phyloP scores from a whole-genome alignment of 1,140 invertebrate genomes.

The Zaprionus gabonicus region DNA sequence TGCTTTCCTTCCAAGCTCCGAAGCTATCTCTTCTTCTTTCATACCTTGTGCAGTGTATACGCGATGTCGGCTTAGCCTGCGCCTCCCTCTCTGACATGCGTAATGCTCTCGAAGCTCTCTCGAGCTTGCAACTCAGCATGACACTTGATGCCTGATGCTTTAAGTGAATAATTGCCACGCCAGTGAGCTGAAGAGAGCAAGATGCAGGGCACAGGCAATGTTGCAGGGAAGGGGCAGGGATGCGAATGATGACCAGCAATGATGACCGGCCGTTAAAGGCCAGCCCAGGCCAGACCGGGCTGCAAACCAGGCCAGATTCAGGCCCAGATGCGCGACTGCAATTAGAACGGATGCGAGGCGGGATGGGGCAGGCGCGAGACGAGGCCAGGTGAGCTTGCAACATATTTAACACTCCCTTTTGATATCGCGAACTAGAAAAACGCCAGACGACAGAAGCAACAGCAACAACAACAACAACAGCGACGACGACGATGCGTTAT shows the following conservation, averaged over 20 bases:
- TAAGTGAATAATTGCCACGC: slow-evolving; percentile 79
- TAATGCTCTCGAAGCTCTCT: slow-evolving; percentile 62
- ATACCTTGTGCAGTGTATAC: slow-evolving; percentile 26
- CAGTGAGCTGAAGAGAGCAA: slow-evolving; percentile 39
- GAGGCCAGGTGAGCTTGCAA: slow-evolving; percentile 57
- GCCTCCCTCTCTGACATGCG: slow-evolving; percentile 29
- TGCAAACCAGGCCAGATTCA: slow-evolving; percentile 46
- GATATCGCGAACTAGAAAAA: slow-evolving; percentile 68
- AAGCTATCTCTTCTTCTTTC: too few species aligned
- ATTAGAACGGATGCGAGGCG: slow-evolving; percentile 38
- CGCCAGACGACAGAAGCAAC: slow-evolving; percentile 15
- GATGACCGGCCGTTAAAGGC: slow-evolving; percentile 51
- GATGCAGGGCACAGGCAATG: not conserved
- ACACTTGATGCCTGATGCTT: slow-evolving; percentile 74
- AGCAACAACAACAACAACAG: not conserved
- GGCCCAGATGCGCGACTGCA: slow-evolving; percentile 48
- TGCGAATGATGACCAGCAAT: slow-evolving; percentile 42
- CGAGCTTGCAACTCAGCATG: slow-evolving; percentile 78
- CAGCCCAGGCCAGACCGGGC: slow-evolving; percentile 32
- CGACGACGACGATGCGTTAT: slow-evolving; percentile 57
- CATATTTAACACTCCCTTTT: slow-evolving; percentile 79
- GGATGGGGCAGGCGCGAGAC: not conserved
- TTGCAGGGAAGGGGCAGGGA: not conserved
- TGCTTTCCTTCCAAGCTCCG: too few species aligned
- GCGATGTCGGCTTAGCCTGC: slow-evolving; percentile 28